Base-by-base conservation (phyloP, 2,888 invertebrate genomes). In the Drosophila suboccidentalis region DNA sequence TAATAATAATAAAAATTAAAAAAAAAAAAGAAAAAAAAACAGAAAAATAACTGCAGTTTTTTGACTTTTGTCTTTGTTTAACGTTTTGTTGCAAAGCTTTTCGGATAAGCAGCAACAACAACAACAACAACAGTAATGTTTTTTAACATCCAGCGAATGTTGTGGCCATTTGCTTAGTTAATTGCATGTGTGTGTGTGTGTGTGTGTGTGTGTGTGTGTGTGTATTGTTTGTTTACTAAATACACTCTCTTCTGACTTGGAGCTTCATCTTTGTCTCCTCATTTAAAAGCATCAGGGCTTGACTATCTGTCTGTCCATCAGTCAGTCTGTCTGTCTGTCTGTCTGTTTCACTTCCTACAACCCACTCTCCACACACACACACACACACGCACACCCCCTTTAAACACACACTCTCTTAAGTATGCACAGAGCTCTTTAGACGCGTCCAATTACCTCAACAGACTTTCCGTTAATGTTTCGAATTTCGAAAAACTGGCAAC, bases 391-490 rank as follows among this genome's bases (percentile, higher is more conserved):
- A 29, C 49, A 38, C 55, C 13, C 41, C 5, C 26, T 6, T 26
- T 6, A 26, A 26, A 3, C 29, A 47, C 1, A 36, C 58, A 26
- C 49, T 15, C 41, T 32, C 19, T 38, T 9, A 32, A 41, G 6
- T 13, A 46, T 44, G 61, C 50, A 57, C 11, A 29, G 57, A 55
- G 67, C 71, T 44, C 54, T 59, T 76, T 76, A 50, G 76, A 81
- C 84, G 86, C 89, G 86, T 86, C 89, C 87, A 86, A 89, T 89
- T 86, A 89, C 86, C 88, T 87, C 75, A 71, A 69, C 78, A 51
- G 82, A 84, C 89, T 86, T 84, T 84, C 82, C 88, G 85, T 78
- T 78, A 84, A 82, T 86, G 89, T 76, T 85, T 82, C 72, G 67
- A 75, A 87, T 85, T 79, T 87, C 75, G 66, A 81, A 84, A 89